Evolutionary conservation across 1,140 invertebrate genomes (phyloP).

Genomic region (Drosophila kikkawai): DNA sequence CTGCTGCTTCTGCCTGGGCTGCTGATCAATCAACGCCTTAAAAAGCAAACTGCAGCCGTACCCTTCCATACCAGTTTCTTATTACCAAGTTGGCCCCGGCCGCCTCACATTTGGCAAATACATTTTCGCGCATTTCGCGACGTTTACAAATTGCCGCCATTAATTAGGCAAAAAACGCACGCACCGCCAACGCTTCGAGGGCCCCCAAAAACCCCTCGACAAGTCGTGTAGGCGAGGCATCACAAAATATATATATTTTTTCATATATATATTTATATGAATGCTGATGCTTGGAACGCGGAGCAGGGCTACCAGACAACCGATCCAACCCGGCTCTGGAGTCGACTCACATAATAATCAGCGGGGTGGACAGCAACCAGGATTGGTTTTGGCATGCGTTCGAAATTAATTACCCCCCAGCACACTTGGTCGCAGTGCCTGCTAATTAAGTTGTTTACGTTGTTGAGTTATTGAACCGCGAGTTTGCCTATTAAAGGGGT

Average conservation of each 20-base stretch:
- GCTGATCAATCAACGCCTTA: conserved; percentile 84
- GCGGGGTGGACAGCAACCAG: conserved; percentile 80
- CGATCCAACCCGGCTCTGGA: conserved; percentile 39
- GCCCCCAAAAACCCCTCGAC: conserved; percentile 32
- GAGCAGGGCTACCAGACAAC: conserved; percentile 40
- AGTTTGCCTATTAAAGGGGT: conserved; percentile 25
- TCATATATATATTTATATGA: conserved; percentile 35
- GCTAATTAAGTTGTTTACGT: conserved; percentile 81
- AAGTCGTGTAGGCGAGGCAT: conserved; percentile 62
- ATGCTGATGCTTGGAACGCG: conserved; percentile 22
- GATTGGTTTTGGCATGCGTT: conserved; percentile 76
- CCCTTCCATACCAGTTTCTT: conserved; percentile 66
- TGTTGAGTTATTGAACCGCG: conserved; percentile 77
- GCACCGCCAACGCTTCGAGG: conserved; percentile 59
- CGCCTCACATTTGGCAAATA: conserved; percentile 77
- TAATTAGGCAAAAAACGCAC: conserved; percentile 83
- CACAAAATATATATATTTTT: conserved; percentile 8
- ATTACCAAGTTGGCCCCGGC: conserved; percentile 56
- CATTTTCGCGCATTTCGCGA: conserved; percentile 80
- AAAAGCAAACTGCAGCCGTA: conserved; percentile 61
- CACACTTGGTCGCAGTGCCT: conserved; percentile 40
- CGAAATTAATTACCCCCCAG: conserved; percentile 74
- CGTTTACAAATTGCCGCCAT: conserved; percentile 84
- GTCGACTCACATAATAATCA: conserved; percentile 77
- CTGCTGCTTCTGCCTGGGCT: conserved; percentile 16